A percentile compares a stretch with the other conserved stretches of the same genome.
Conservation (phyloP, 2,888 invertebrate genomes). For the Microctonus aethiopoides region DNA sequence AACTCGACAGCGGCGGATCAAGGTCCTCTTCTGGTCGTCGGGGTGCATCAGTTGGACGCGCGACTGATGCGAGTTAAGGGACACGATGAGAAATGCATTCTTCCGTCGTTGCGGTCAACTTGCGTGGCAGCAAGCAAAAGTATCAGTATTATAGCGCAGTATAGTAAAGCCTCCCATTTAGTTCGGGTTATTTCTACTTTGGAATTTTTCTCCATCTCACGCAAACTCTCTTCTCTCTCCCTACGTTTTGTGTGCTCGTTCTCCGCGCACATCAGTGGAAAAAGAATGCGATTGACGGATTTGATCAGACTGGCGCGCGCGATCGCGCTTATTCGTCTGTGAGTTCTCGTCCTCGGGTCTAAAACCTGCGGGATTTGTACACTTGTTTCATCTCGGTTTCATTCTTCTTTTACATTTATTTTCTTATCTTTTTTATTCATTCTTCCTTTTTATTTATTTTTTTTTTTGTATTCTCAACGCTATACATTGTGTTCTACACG, state of each 20-base stretch:
- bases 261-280: background rate
- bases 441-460: background rate
- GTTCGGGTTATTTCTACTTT: constrained; percentile 30
- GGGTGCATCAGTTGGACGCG: constrained; percentile 42
- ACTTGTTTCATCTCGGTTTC: background rate
- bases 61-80: constrained; percentile 41
- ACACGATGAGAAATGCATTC: constrained; percentile 52
- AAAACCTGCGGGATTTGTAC: background rate
- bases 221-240: background rate
- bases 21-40: constrained; percentile 48
- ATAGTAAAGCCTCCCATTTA: constrained; percentile 23
- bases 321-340: background rate
- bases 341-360: background rate
- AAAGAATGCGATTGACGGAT: constrained; percentile 7
- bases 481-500: too few relatives aligned
- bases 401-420: background rate
- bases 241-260: background rate
- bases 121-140: background rate
- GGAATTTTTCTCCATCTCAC: background rate
- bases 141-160: background rate
- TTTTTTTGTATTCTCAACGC: too few relatives aligned
- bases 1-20: constrained; percentile 55
- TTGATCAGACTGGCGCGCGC: constrained; percentile 1
- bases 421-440: background rate
- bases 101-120: constrained; percentile 54